phyloP scores from a whole-genome alignment of 2,888 invertebrate species.

The Meghimatium bilineatum region DNA sequence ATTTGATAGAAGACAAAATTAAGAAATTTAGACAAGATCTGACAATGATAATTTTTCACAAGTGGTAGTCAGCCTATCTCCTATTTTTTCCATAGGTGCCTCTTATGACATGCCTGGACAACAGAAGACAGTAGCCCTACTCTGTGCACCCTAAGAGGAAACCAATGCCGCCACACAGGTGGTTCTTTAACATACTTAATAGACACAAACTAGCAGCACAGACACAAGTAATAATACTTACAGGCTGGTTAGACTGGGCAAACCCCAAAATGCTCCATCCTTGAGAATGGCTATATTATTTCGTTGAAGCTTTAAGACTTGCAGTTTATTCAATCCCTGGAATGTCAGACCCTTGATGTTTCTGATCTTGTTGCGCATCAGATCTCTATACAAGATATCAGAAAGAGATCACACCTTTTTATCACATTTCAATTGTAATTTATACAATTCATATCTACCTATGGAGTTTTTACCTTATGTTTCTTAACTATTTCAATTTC shows the following conservation, averaged over 20 bases:
- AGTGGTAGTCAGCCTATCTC: too few relatives aligned
- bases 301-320: slow-evolving; percentile 86
- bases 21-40: too few relatives aligned
- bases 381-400: slow-evolving; percentile 80
- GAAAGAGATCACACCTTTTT: background rate
- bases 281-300: slow-evolving; percentile 88
- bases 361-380: slow-evolving; percentile 89
- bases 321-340: slow-evolving; percentile 85
- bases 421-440: background rate
- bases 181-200: too few relatives aligned
- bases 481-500: too few relatives aligned
- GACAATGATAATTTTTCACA: too few relatives aligned
- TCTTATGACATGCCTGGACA: too few relatives aligned
- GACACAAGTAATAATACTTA: slow-evolving; percentile 74
- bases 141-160: too few relatives aligned
- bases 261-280: slow-evolving; percentile 93
- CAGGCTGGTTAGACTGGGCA: slow-evolving; percentile 83
- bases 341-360: slow-evolving; percentile 89
- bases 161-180: too few relatives aligned
- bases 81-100: too few relatives aligned
- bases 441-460: background rate
- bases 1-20: too few relatives aligned
- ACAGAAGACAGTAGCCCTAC: too few relatives aligned
- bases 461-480: too few relatives aligned
- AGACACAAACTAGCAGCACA: background rate